These are phyloP conservation scores for Brachionus koreanus DNA, from an alignment of 1,140 invertebrate species.

Conservation along the genomic window DNA sequence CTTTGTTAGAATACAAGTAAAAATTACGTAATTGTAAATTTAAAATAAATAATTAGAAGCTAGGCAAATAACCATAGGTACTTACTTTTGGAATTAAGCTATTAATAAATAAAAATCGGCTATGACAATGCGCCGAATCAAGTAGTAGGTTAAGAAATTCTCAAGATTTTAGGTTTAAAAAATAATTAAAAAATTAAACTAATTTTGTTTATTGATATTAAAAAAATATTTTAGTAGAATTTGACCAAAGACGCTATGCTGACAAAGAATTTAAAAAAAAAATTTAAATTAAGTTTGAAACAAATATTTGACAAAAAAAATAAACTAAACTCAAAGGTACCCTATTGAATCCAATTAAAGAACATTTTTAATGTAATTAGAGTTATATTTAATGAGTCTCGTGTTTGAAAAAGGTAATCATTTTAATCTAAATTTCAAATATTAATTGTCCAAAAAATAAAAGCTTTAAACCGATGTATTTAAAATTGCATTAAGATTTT, in stretches of 20 bases:
- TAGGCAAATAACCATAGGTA: background rate
- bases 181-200: background rate
- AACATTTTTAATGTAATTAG: background rate
- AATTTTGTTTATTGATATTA: too few relatives aligned
- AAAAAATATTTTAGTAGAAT: too few relatives aligned
- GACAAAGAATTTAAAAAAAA: background rate
- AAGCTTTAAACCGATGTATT: background rate
- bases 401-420: background rate
- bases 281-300: background rate
- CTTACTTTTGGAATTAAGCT: background rate
- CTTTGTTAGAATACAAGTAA: background rate
- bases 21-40: background rate
- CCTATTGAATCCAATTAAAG: background rate
- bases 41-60: background rate
- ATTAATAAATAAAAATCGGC: background rate
- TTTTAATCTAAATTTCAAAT: background rate
- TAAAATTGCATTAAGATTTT: background rate
- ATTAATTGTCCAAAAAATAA: background rate
- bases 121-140: background rate
- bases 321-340: background rate
- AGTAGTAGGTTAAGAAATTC: background rate
- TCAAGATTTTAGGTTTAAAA: background rate
- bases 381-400: background rate
- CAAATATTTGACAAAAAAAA: background rate
- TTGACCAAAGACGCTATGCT: too few relatives aligned